A percentile compares a stretch with the other conserved stretches of the same genome.
Conservation (phyloP, 2,113 vertebrate genomes). For the Limanda limanda region DNA sequence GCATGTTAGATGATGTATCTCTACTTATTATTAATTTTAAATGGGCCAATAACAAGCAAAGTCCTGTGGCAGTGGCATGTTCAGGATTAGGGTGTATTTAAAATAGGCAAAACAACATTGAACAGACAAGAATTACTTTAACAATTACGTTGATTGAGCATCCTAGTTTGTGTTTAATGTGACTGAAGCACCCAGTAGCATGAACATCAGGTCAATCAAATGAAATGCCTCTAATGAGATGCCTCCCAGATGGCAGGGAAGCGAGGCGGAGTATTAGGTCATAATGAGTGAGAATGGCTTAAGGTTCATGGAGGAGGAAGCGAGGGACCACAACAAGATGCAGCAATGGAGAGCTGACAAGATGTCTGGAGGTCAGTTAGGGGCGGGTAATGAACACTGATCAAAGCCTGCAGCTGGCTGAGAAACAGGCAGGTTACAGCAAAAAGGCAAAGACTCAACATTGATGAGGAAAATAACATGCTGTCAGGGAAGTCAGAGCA, state of each 20-base stretch:
- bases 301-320: constrained; percentile 24
- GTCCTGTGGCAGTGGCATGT: background rate
- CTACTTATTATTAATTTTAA: background rate
- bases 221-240: constrained; percentile 48
- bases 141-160: constrained; percentile 1
- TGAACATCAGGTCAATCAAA: constrained; percentile 63
- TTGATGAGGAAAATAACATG: background rate
- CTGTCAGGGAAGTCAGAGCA: background rate
- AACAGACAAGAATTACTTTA: background rate
- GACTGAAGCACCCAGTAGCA: constrained; percentile 14
- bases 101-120: background rate
- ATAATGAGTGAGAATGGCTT: constrained; percentile 33
- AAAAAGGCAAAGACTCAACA: background rate
- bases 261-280: background rate
- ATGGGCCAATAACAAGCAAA: background rate
- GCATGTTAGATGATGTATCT: background rate
- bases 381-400: constrained; percentile 1
- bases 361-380: constrained; percentile 34
- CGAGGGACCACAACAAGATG: constrained; percentile 29
- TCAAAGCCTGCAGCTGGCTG: constrained; percentile 39
- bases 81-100: background rate
- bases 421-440: background rate
- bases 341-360: constrained; percentile 45
- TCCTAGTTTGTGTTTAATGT: constrained; percentile 18
- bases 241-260: constrained; percentile 35